A percentile compares a stretch with the other conserved stretches of the same genome.
Evolutionary conservation across 2,797 vertebrate species (phyloP).

Genomic region (Anguilla marmorata): DNA sequence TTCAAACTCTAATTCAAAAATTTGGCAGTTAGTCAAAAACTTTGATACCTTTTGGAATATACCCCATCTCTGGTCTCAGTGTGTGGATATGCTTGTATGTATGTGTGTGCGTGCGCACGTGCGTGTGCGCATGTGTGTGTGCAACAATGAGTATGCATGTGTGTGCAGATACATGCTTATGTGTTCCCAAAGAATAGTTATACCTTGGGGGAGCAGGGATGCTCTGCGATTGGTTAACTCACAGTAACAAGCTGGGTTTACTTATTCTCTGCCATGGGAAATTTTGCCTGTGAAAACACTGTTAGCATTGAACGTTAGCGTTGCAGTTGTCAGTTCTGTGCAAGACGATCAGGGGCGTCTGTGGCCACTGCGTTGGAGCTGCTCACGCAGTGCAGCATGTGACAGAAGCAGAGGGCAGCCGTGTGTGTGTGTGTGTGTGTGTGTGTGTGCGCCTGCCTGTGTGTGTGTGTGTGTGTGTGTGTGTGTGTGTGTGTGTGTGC

Average conservation of each 20-base stretch:
- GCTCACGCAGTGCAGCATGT: not conserved
- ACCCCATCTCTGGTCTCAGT: not conserved
- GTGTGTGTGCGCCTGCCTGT: slow-evolving; percentile 42
- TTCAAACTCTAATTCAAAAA: not conserved
- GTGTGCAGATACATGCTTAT: not conserved
- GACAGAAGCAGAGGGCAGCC: not conserved
- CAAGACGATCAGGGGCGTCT: not conserved
- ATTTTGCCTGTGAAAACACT: not conserved
- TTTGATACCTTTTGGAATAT: not conserved
- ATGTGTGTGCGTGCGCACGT: not conserved
- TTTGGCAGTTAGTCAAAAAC: not conserved
- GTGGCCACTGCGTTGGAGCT: not conserved
- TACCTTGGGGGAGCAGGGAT: not conserved
- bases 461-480: slow-evolving; percentile 42
- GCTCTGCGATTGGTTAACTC: not conserved
- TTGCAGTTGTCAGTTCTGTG: not conserved
- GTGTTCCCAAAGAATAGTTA: not conserved
- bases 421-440: slow-evolving; percentile 44
- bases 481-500: not conserved
- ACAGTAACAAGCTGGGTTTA: not conserved
- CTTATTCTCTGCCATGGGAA: not conserved
- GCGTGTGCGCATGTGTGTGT: not conserved
- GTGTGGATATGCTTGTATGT: not conserved
- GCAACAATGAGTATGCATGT: not conserved
- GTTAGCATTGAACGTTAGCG: not conserved